Base-by-base conservation (phyloP, 2,797 vertebrate species). In the Valencia hispanica region DNA sequence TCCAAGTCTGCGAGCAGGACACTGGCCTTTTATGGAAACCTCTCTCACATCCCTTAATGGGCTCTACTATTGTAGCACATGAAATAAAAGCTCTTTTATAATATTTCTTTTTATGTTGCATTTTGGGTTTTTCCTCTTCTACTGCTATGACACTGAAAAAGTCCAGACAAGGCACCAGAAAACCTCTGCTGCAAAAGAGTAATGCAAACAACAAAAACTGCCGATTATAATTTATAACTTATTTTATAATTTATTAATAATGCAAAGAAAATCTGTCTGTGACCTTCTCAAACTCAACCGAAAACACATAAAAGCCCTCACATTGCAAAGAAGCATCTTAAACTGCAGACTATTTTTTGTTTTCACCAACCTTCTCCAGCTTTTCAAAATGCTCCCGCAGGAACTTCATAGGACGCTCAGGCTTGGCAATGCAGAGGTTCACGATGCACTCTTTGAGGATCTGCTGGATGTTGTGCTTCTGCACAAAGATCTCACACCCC, bases 381-480 rank as follows among this genome's bases (percentile, higher is more conserved):
- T 97, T 97, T 92, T 99, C 97, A 81, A 99, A 99, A 94, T 99
- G 97, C 82, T 99, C 98, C 86, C 97, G 95, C 84, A 99, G 96
- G 95, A 99, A 99, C 88, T 96, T 96, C 97, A 99, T 96, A 87
- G 98, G 98, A 80, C 96, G 96, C 74, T 99, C 98, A 0, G 98
- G 98, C 93, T 97, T 98, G 70, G 97, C 95, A 71, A 99, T 94
- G 92, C 98, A 99, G 80, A 99, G 96, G 90, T 96, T 98, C 76
- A 99, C 98, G 50, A 99, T 98, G 93, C 98, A 99, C 90, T 99
- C 98, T 92, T 97, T 98, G 81, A 99, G 94, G 86, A 97, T 97
- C 95, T 99, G 98, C 88, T 99, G 98, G 86, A 99, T 96, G 90
- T 97, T 96, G 90, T 98, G 97, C 86, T 97, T 97, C 93, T 98